phyloP scores from a whole-genome alignment of 2,797 vertebrate genomes.

The Mormyrus proboscirostris region DNA sequence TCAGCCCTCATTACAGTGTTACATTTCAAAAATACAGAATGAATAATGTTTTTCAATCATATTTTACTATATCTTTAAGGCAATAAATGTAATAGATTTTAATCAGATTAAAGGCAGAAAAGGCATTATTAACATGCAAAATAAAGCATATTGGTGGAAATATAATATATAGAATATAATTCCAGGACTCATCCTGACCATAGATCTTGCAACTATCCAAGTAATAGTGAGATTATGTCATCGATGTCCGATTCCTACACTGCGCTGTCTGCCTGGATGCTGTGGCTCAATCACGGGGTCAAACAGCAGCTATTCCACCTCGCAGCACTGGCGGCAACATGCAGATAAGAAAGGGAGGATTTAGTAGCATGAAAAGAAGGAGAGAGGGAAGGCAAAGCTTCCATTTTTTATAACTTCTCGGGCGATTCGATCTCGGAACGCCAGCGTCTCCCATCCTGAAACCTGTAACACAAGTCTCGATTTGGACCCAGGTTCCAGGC shows the following conservation, averaged over 20 bases:
- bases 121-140: background rate
- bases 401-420: background rate
- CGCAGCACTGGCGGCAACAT: background rate
- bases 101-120: slow-evolving; percentile 5
- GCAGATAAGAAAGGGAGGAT: background rate
- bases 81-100: background rate
- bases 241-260: background rate
- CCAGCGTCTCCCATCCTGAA: background rate
- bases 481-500: background rate
- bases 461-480: background rate
- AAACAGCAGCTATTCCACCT: background rate
- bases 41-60: background rate
- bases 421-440: background rate
- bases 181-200: background rate
- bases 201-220: background rate
- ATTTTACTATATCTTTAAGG: background rate
- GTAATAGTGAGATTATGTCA: background rate
- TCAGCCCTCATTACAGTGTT: background rate
- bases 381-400: background rate
- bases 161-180: background rate
- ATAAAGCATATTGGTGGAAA: background rate
- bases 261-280: background rate
- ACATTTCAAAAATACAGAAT: background rate
- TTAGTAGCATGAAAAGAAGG: background rate
- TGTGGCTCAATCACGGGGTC: background rate